phyloP scores from a whole-genome alignment of 2,113 vertebrate genomes.

The Dicrurus megarhynchus region DNA sequence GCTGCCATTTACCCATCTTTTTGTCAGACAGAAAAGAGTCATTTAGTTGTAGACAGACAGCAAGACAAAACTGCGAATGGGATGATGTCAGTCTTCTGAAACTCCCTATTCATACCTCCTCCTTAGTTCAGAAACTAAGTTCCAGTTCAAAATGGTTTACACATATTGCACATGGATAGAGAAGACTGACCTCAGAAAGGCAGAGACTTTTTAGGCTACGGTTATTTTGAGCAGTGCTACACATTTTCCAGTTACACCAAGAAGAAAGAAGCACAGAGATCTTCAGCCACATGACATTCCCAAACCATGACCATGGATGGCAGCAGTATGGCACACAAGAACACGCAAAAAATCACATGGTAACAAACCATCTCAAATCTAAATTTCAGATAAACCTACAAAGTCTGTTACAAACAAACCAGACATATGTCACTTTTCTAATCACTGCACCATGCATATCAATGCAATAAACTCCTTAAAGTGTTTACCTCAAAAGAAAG shows the following conservation, averaged over 20 bases:
- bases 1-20: not conserved
- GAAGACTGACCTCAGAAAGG: not conserved
- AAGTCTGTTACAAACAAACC: not conserved
- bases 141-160: not conserved
- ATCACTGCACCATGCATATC: not conserved
- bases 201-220: not conserved
- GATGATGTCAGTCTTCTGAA: not conserved
- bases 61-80: not conserved
- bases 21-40: not conserved
- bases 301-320: not conserved
- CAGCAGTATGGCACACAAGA: not conserved
- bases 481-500: not conserved
- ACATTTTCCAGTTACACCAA: not conserved
- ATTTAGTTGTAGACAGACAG: not conserved
- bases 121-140: not conserved
- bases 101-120: not conserved
- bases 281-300: not conserved
- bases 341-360: not conserved
- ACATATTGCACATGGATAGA: not conserved
- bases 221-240: not conserved
- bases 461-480: not conserved
- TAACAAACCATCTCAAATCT: not conserved
- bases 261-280: not conserved
- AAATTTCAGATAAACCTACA: not conserved
- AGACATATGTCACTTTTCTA: not conserved